phyloP scores from a whole-genome alignment of 2,113 vertebrate genomes.

The Dromiciops gliroides region DNA sequence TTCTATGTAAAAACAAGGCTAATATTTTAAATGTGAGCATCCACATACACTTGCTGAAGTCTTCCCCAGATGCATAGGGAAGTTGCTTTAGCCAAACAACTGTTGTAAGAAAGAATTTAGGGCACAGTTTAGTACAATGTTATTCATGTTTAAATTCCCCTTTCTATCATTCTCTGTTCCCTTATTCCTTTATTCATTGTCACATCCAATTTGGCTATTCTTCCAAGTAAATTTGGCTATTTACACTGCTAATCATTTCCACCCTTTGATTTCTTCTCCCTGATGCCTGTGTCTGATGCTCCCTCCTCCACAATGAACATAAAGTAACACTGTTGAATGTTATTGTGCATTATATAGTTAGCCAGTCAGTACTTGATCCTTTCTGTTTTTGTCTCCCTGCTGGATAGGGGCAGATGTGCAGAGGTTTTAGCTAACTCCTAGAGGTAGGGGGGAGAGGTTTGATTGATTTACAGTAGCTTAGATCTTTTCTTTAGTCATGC shows the following conservation, averaged over 20 bases:
- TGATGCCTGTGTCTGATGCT: background rate
- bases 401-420: background rate
- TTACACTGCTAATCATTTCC: background rate
- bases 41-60: conserved; percentile 9
- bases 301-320: background rate
- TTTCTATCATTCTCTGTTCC: background rate
- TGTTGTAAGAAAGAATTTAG: conserved; percentile 38
- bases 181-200: background rate
- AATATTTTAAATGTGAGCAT: conserved; percentile 42
- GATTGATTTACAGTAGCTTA: background rate
- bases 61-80: conserved; percentile 26
- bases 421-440: background rate
- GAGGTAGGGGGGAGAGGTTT: no score
- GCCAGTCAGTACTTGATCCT: background rate
- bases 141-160: conserved; percentile 37
- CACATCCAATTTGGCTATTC: background rate
- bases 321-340: background rate
- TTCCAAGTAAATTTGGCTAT: background rate
- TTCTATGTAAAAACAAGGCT: background rate
- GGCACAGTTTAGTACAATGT: background rate
- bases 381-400: background rate
- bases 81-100: conserved; percentile 5
- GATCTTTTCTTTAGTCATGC: background rate
- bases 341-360: background rate
- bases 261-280: background rate